Evolutionary conservation across 2,888 invertebrate species (phyloP), one percentile per base, ranked within the genome.

Genomic region (Furcula furcula): DNA sequence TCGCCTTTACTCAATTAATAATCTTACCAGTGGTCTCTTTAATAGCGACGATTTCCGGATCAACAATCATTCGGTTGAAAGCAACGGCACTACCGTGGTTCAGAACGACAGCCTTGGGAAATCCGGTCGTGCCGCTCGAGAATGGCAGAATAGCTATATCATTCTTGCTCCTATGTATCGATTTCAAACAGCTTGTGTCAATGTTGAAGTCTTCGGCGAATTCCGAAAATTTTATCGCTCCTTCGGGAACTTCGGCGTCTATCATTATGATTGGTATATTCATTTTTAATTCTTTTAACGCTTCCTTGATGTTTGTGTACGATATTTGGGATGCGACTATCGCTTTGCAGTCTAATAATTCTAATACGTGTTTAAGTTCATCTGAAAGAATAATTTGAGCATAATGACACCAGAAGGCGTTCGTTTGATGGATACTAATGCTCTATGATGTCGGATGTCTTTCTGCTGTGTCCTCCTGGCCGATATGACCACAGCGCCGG

Each of bases 81-180:
- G 91, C 69, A 0, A 91, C 78, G 0, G 92, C 59, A 64, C 91
- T 91, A 26, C 61, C 76, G 66, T 95, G 94, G 0, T 92, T 90
- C 4, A 94, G 64, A 33, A 90, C 88, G 0, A 95, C 94, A 0
- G 93, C 94, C 79, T 95, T 95, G 0, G 95, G 93, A 19, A 94
- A 71, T 0, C 97, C 97, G 0, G 96, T 97, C 0, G 97, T 97
- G 0, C 95, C 95, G 64, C 96, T 96, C 0, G 96, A 96, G 74
- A 94, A 97, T 0, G 96, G 96, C 47, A 97, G 63, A 10, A 94
- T 77, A 0, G 91, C 91, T 3, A 93, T 62, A 52, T 95, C 94
- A 5, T 93, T 85, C 0, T 89, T 69, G 18, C 60, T 68, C 20
- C 88, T 63, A 5, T 78, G 68, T 12, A 85, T 78, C 0, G 79